Evolutionary conservation across 2,888 invertebrate species (phyloP).

Genomic region (Venusia cambrica): DNA sequence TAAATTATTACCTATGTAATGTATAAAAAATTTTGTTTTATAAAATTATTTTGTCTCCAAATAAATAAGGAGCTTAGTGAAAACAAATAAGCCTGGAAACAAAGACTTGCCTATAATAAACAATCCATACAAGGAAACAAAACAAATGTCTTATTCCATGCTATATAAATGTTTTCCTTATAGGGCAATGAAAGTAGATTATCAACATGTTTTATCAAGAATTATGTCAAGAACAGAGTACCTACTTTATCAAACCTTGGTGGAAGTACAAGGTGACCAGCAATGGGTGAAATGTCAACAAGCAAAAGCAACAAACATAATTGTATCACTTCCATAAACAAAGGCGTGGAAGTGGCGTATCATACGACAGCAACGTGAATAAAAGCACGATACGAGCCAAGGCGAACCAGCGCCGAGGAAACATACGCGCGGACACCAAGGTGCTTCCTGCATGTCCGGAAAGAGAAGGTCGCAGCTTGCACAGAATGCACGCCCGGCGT

Average conservation of each 20-base stretch:
- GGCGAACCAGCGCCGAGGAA: constrained; percentile 72
- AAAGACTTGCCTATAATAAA: constrained; percentile 34
- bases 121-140: constrained; percentile 43
- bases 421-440: constrained; percentile 73
- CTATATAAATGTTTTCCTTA: constrained; percentile 45
- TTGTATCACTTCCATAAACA: constrained; percentile 47
- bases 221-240: constrained; percentile 68
- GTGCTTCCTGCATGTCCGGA: constrained; percentile 80
- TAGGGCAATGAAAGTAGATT: constrained; percentile 52
- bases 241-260: constrained; percentile 62
- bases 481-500: constrained; percentile 63
- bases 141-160: constrained; percentile 32
- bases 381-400: constrained; percentile 68
- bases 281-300: constrained; percentile 74
- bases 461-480: constrained; percentile 76
- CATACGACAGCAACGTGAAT: constrained; percentile 56
- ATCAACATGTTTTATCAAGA: constrained; percentile 50
- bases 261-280: constrained; percentile 70
- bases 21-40: no score
- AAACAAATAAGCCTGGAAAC: no score
- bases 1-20: no score
- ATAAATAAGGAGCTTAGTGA: no score
- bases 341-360: constrained; percentile 53
- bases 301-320: constrained; percentile 49
- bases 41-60: no score